Conservation (phyloP, 1,140 invertebrate genomes). For the Danaus plexippus region DNA sequence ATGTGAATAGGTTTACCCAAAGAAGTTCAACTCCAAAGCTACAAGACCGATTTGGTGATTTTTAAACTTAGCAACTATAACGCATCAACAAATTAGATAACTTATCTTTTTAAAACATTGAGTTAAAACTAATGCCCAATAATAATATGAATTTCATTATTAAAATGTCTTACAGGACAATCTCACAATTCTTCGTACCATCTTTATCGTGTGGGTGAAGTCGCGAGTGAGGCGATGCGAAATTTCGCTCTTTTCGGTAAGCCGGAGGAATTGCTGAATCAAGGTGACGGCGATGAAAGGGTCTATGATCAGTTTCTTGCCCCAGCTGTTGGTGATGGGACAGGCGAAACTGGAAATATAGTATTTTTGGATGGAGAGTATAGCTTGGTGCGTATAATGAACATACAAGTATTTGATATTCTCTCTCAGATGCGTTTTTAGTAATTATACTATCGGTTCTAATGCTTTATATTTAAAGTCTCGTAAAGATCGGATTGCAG, state of each 20-base stretch:
- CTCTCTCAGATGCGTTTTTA: too few species aligned
- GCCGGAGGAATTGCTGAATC: conserved; percentile 78
- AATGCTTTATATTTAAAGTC: too few species aligned
- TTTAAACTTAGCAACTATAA: too few species aligned
- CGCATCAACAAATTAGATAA: too few species aligned
- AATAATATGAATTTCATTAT: too few species aligned
- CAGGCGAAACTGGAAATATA: conserved; percentile 82
- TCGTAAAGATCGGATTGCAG: not conserved
- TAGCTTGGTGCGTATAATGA: conserved; percentile 75
- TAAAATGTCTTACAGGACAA: conserved; percentile 77
- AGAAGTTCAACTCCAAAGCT: too few species aligned
- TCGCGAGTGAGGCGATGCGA: conserved; percentile 79
- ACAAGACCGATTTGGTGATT: too few species aligned
- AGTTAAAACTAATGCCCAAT: too few species aligned
- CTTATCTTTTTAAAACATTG: too few species aligned
- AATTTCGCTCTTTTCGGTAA: conserved; percentile 87
- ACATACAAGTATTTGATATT: not conserved
- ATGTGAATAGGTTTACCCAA: too few species aligned
- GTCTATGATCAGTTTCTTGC: conserved; percentile 88
- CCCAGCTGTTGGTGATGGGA: conserved; percentile 80
- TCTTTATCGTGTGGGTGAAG: conserved; percentile 83
- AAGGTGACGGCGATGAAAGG: conserved; percentile 64
- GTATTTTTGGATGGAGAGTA: conserved; percentile 91
- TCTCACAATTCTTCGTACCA: conserved; percentile 86
- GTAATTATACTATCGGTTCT: too few species aligned